These are phyloP conservation scores for Halocynthia aurantium DNA, from an alignment of 23 tunicate species.

Conservation along the genomic window DNA sequence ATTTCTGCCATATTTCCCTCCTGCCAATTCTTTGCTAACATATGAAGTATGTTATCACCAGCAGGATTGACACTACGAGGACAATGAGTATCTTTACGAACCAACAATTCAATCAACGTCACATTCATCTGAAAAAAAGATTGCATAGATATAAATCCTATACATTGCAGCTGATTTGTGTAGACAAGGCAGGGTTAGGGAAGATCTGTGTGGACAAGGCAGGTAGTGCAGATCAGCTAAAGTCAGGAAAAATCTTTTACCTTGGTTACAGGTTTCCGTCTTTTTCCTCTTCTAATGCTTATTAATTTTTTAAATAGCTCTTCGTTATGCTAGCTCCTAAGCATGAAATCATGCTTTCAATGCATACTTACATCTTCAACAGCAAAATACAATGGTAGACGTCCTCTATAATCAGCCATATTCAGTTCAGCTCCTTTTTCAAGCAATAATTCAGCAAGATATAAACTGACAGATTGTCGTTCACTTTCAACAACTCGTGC, in stretches of 20 bases:
- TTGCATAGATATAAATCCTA: neutral
- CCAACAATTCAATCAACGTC: slow-evolving; percentile 61
- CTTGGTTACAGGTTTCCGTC: too few relatives aligned
- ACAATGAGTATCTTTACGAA: slow-evolving; percentile 64
- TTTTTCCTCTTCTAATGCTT: too few relatives aligned
- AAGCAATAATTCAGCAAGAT: slow-evolving; percentile 66
- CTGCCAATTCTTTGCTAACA: slow-evolving; percentile 82
- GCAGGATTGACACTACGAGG: slow-evolving; percentile 70
- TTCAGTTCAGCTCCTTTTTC: slow-evolving; percentile 81
- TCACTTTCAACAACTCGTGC: slow-evolving; percentile 40
- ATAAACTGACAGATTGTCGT: slow-evolving; percentile 54
- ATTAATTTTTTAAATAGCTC: too few relatives aligned
- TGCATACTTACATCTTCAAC: slow-evolving; percentile 76
- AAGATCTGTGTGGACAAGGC: neutral
- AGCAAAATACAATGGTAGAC: slow-evolving; percentile 86
- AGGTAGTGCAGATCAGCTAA: neutral
- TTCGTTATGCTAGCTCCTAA: too few relatives aligned
- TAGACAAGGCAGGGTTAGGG: neutral
- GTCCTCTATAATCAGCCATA: slow-evolving; percentile 83
- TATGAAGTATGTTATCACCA: slow-evolving; percentile 90
- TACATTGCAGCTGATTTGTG: neutral
- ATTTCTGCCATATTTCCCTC: slow-evolving; percentile 90
- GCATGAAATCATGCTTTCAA: neutral
- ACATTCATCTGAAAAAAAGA: slow-evolving; percentile 67
- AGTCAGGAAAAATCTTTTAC: too few relatives aligned